phyloP scores from a whole-genome alignment of 2,797 vertebrate genomes.

The Alexandromys oeconomus region DNA sequence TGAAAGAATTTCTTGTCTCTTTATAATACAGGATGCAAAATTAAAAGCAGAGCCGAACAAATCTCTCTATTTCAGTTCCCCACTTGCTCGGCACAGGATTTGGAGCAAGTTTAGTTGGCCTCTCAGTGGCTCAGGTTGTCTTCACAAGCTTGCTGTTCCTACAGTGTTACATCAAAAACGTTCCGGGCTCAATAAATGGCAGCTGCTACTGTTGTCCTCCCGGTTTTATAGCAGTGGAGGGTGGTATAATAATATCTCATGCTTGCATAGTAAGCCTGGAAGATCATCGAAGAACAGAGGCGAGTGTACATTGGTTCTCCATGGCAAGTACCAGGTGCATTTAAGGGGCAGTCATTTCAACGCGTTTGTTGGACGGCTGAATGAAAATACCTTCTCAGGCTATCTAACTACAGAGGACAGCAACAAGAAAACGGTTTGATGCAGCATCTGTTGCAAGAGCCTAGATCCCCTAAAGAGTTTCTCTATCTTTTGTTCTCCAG shows the following conservation, averaged over 20 bases:
- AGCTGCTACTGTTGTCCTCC: slow-evolving; percentile 26
- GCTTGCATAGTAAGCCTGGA: neutral
- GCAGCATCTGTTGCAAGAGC: slow-evolving; percentile 30
- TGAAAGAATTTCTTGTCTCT: slow-evolving; percentile 43
- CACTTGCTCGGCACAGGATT: neutral
- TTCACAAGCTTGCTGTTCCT: neutral
- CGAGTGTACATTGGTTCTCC: neutral
- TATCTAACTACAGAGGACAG: neutral
- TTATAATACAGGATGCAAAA: slow-evolving; percentile 47
- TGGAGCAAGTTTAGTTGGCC: slow-evolving; percentile 13
- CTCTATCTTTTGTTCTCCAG: slow-evolving; percentile 38
- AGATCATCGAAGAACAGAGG: slow-evolving; percentile 55
- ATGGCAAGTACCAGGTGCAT: neutral
- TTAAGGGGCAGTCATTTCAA: neutral
- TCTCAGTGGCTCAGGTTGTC: neutral
- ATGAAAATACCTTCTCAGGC: slow-evolving; percentile 25
- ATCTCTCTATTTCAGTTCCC: slow-evolving; percentile 37
- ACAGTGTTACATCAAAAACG: neutral
- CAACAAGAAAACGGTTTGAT: neutral
- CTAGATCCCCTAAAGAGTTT: neutral
- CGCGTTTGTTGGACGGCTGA: slow-evolving; percentile 7
- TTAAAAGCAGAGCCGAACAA: neutral
- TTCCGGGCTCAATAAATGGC: slow-evolving; percentile 27
- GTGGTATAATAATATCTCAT: slow-evolving; percentile 38
- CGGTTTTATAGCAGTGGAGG: neutral